phyloP scores from a whole-genome alignment of 2,113 vertebrate genomes.

The Syrmaticus mikado region DNA sequence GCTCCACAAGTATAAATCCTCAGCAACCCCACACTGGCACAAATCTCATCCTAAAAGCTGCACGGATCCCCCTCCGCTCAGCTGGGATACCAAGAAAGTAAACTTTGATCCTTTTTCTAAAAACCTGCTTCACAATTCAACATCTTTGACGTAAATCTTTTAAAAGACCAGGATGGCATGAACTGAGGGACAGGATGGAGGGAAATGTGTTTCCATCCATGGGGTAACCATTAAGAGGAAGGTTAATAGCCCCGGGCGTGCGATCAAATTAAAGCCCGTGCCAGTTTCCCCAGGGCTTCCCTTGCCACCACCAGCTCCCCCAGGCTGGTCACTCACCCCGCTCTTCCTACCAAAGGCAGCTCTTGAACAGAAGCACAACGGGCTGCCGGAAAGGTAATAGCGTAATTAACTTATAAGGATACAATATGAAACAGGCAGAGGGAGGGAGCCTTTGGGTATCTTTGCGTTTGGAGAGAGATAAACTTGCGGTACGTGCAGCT shows the following conservation, averaged over 20 bases:
- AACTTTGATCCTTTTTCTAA: background rate
- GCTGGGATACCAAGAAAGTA: background rate
- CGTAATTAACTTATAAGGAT: conserved; percentile 13
- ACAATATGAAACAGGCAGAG: background rate
- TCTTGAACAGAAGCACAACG: background rate
- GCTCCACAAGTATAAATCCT: background rate
- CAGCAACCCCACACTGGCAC: background rate
- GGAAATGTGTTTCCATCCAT: background rate
- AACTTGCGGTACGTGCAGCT: rapidly evolving
- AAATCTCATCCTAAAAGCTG: background rate
- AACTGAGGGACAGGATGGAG: conserved; percentile 35
- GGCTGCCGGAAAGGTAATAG: background rate
- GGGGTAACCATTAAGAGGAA: conserved; percentile 11
- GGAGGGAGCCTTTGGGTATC: background rate
- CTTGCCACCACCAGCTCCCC: conserved; percentile 25
- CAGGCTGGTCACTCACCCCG: conserved; percentile 27
- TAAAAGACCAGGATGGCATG: conserved; percentile 23
- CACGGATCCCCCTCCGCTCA: background rate
- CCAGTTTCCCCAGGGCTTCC: conserved; percentile 46
- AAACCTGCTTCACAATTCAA: background rate
- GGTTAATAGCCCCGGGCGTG: conserved; percentile 52
- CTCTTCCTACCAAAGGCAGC: background rate
- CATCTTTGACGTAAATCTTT: conserved; percentile 9
- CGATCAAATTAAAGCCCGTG: conserved; percentile 28
- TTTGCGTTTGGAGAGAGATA: background rate